Evolutionary conservation across 2,888 invertebrate species (phyloP), one percentile per base, ranked within the genome.

Genomic region (Lithosia quadra): DNA sequence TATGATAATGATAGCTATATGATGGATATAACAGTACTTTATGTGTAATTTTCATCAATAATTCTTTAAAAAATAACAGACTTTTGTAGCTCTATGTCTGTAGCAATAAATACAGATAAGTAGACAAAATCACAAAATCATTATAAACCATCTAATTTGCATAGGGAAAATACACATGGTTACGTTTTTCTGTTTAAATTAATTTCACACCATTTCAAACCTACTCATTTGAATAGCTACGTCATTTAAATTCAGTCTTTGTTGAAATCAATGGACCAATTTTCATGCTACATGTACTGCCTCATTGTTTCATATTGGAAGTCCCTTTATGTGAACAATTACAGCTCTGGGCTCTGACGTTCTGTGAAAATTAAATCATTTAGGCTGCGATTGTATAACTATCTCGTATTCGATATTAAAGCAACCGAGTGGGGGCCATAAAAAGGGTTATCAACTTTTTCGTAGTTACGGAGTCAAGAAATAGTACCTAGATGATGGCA

Each of bases 231-330:
- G 49, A 59, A 58, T n/a, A 33, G 65, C 39, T 57, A 15, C 49
- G 9, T 33, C 58, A 65, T 65, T 58, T 58, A 28, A 65, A 65
- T 65, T 58, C 65, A 36, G 21, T 22, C 33, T 58, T 65, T 24
- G 15, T 65, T 33, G 33, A 65, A 59, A 49, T 43, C 39, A 65
- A 59, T 65, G 28, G 43, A 58, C n/a, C 65, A 59, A 65, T 58
- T 65, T 59, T 49, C 65, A 33, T 24, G 36, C 57, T 39, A 39
- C 56, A 21, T 36, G 64, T 39, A 36, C 57, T 36, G 24, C 10
- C 34, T 43, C 57, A 49, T 65, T 58, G 24, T 65, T 65, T 43
- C 57, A 11, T 59, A 33, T 65, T 57, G 36, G 57, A 57, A 9
- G 22, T 39, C 18, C 18, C 49, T 18, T 24, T 65, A 59, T 59